A percentile compares a stretch with the other conserved stretches of the same genome.
Conservation (phyloP, 2,888 invertebrate genomes). For the Hermaeophaga mercurialis region DNA sequence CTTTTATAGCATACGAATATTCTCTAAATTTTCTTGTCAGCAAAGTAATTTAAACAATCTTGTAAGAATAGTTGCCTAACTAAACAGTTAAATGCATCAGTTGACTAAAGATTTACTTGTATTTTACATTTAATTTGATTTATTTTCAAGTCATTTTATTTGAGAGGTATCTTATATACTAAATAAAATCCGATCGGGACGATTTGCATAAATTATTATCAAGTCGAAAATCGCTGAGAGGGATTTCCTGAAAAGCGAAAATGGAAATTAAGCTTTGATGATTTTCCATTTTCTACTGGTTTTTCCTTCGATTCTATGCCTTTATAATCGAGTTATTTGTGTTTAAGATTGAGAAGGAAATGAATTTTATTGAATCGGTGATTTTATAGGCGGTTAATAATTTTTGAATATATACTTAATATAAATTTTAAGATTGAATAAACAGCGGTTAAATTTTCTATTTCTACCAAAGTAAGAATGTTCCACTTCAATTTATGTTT, state of each 20-base stretch:
- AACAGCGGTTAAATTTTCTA: too few relatives aligned
- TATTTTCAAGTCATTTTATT: too few relatives aligned
- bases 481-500: too few relatives aligned
- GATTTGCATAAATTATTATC: conserved; percentile 10
- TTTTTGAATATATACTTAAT: neutral
- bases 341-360: conserved; percentile 19
- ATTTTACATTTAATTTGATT: too few relatives aligned
- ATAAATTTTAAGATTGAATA: neutral
- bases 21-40: too few relatives aligned
- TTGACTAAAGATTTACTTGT: too few relatives aligned
- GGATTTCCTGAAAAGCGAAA: neutral
- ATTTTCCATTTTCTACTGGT: conserved; percentile 39
- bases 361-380: conserved; percentile 7
- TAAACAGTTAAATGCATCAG: too few relatives aligned
- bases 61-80: too few relatives aligned
- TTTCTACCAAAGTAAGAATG: too few relatives aligned
- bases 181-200: conserved; percentile 3
- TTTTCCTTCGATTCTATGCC: conserved; percentile 24
- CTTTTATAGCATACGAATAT: too few relatives aligned
- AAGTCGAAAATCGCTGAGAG: conserved; percentile 1
- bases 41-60: too few relatives aligned
- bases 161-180: too few relatives aligned
- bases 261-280: conserved; percentile 37
- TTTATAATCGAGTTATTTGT: conserved; percentile 33
- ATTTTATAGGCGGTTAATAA: neutral